Conservation (phyloP, 2,113 vertebrate genomes). For the Oryctolagus cuniculus region mOryCun1.1 NC_091435.1:107533001-107533500, state of each 20-base stretch:
- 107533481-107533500: background rate
- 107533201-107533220: too few relatives aligned
- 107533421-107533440: background rate
- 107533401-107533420: background rate
- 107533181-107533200: too few relatives aligned
- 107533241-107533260: too few relatives aligned
- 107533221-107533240: too few relatives aligned
- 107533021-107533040: too few relatives aligned
- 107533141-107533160: too few relatives aligned
- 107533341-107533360: background rate
- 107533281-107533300: background rate
- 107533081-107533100: too few relatives aligned
- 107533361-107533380: background rate
- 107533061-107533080: too few relatives aligned
- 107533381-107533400: background rate
- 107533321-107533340: background rate
- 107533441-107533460: background rate
- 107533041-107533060: too few relatives aligned
- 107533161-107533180: too few relatives aligned
- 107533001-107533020: background rate
- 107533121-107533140: too few relatives aligned
- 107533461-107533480: background rate
- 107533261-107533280: background rate
- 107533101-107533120: too few relatives aligned
- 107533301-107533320: background rate